Evolutionary conservation across 1,140 invertebrate species (phyloP), one percentile per base, ranked within the genome.

Genomic region (Stratiolaelaps scimitus): DNA sequence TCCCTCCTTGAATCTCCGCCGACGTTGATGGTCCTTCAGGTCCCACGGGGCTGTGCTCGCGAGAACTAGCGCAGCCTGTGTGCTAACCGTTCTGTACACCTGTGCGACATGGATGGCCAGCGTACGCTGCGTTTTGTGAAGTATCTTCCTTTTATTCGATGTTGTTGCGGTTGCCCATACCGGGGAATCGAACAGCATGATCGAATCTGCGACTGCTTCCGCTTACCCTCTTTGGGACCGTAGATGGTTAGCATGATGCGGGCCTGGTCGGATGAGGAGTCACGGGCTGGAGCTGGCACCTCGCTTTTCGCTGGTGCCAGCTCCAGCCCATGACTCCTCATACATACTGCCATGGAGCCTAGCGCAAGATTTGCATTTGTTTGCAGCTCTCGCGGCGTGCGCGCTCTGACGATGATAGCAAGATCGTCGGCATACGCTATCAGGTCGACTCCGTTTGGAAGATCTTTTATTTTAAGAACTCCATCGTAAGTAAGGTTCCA

Each of bases 401-500:
- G 13, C n/a, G 44, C 44, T 45, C 44, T 13, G 13, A 45, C 44
- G 13, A 45, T 45, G 44, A 45, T n/a, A 13, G 44, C 44, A 13
- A 45, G 44, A n/a, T 45, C 44, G 44, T 45, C 44, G 13, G 44
- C 44, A 45, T 45, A 45, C n/a, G 44, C 44, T 45, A 45, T 45
- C n/a, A n/a, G 13, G 13, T 45, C 44, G 13, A 45, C 44, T n/a
- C 44, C 44, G 13, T 45, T n/a, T 13, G 44, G 44, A n/a, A 45
- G 44, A n/a, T n/a, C n/a, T 45, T 45, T 45, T 45, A n/a, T 45
- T 45, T 45, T n/a, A 13, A 45, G 44, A 45, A 45, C 44, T 45
- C 13, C 13, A 45, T 45, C 44, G 44, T 45, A 45, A 13, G 44
- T n/a, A n/a, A n/a, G n/a, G n/a, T n/a, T n/a, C n/a, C n/a, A n/a